Evolutionary conservation across 2,797 vertebrate genomes (phyloP).

Genomic region (Pogoniulus pusillus): DNA sequence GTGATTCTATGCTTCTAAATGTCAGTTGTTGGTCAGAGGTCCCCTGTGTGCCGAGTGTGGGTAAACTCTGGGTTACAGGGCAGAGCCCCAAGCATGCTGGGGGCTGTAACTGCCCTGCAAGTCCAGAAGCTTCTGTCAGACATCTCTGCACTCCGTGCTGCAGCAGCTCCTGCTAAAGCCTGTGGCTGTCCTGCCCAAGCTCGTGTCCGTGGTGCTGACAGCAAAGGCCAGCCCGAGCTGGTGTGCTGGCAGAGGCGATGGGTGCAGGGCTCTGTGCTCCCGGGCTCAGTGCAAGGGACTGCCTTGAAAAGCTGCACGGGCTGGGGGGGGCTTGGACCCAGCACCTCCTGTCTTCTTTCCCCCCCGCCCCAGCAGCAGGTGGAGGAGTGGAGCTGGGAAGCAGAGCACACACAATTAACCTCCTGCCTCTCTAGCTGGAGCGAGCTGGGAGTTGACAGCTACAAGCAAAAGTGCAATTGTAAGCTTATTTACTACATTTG

Average conservation of each 20-base stretch:
- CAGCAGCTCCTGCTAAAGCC: not conserved
- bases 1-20: no score
- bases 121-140: not conserved
- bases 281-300: not conserved
- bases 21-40: not conserved
- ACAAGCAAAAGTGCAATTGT: slow-evolving; percentile 48
- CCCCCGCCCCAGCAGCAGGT: not conserved
- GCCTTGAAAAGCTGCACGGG: not conserved
- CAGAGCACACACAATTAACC: not conserved
- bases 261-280: not conserved
- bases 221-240: not conserved
- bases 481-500: slow-evolving; percentile 61
- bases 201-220: not conserved
- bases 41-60: accelerated
- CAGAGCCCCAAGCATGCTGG: not conserved
- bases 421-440: not conserved
- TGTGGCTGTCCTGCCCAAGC: not conserved
- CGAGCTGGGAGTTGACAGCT: slow-evolving; percentile 32
- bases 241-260: not conserved
- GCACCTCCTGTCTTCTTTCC: not conserved
- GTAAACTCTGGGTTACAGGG: not conserved
- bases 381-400: not conserved
- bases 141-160: not conserved
- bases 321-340: not conserved
- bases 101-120: not conserved